A percentile compares a stretch with the other conserved stretches of the same genome.
These are phyloP conservation scores for Mormyrus proboscirostris DNA, from an alignment of 2,797 vertebrate genomes.

Conservation along the genomic window DNA sequence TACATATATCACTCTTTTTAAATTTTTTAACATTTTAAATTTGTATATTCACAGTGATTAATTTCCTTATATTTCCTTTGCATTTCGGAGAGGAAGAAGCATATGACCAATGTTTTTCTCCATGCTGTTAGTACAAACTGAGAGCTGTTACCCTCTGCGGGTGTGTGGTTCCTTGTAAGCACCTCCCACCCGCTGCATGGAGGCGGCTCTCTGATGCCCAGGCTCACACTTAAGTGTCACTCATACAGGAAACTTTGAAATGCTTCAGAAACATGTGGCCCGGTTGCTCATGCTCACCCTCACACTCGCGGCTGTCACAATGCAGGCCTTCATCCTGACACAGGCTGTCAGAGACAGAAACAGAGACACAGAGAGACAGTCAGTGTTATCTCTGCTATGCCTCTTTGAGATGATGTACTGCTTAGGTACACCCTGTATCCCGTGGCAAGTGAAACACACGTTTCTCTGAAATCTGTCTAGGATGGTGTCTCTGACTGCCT, in stretches of 20 bases:
- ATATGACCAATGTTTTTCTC: not conserved
- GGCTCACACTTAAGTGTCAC: not conserved
- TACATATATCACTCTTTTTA: not conserved
- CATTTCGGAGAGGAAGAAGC: not conserved
- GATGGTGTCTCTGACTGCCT: not conserved
- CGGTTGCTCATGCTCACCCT: constrained; percentile 48
- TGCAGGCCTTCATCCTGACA: constrained; percentile 62
- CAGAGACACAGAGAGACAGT: not conserved
- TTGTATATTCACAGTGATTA: not conserved
- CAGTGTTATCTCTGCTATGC: not conserved
- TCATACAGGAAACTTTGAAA: not conserved
- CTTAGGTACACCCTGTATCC: not conserved
- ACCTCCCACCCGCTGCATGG: not conserved
- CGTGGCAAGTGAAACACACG: not conserved
- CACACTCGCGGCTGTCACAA: constrained; percentile 66
- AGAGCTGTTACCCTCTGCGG: not conserved
- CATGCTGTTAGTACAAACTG: not conserved
- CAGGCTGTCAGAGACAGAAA: constrained; percentile 49
- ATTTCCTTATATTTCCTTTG: not conserved
- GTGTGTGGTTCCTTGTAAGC: not conserved
- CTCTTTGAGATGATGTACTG: not conserved
- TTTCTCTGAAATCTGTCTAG: not conserved
- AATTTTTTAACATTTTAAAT: not conserved
- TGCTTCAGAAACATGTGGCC: not conserved
- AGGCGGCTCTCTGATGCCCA: not conserved